Base-by-base conservation (phyloP, 2,113 vertebrate species). In the Thunnus thynnus region DNA sequence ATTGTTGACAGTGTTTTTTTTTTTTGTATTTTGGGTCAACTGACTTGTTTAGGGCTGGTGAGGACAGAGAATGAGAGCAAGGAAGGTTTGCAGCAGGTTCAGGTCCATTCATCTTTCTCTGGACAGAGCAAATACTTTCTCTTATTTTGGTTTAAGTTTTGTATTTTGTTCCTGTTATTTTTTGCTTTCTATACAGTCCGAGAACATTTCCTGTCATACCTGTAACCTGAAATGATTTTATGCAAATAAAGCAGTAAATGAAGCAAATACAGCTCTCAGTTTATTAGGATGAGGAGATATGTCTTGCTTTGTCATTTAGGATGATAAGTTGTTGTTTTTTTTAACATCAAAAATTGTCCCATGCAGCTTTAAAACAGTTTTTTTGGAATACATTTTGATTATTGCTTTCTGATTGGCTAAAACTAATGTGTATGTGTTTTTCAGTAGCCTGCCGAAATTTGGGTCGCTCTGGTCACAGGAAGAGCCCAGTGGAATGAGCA, bases 391-490 rank as follows among this genome's bases (percentile, higher is more conserved):
- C 54, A 14, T 67, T 17, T 54, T 82, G 18, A 82, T 46, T 1
- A 4, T 57, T 75, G 10, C 46, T 18, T 73, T 83, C 22, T 57
- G n/a, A 41, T 41, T 6, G 36, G 36, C 36, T 41, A 41, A 41
- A 41, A 41, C 9, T 8, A 41, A 9, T 41, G 36, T 41, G 36
- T 41, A 30, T 44, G 12, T 93, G 58, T 72, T 57, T 88, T 82
- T 72, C 89, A 98, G 97, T 97, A 94, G 94, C 95, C 92, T 95
- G 82, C 95, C 96, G 96, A 93, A 96, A 96, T 70, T 83, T 94
- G 94, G 93, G 95, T 95, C 97, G 95, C 93, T 90, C 95, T 86
- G 95, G 94, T 88, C 92, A 92, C 90, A 96, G 96, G 95, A 97
- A 92, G 91, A 96, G 95, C 91, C 96, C 95, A 8, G 95, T 96